Evolutionary conservation across 2,888 invertebrate species (phyloP).

Genomic region (Drosophila atripex): DNA sequence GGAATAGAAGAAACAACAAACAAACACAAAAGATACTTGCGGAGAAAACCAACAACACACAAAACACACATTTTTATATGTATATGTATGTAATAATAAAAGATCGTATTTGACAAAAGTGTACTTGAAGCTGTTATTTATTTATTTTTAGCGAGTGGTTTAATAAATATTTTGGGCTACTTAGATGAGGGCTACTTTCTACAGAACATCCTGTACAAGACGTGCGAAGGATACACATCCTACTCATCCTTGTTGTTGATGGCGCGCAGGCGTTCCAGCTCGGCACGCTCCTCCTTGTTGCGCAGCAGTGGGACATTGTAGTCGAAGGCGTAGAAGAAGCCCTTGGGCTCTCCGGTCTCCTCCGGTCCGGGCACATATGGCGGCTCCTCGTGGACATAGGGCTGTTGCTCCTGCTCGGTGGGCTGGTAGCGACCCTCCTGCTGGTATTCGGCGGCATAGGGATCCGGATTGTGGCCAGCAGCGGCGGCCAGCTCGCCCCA

Average conservation of each 20-base stretch:
- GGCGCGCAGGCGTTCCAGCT: conserved; percentile 79
- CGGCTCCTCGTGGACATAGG: conserved; percentile 81
- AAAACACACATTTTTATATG: conserved; percentile 69
- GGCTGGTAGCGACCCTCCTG: conserved; percentile 78
- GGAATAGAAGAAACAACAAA: conserved; percentile 11
- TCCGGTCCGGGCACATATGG: conserved; percentile 83
- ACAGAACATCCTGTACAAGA: conserved; percentile 32
- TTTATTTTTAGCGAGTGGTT: conserved; percentile 41
- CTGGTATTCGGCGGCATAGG: conserved; percentile 82
- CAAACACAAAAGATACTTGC: background rate
- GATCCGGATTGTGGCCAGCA: conserved; percentile 84
- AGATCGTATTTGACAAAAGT: conserved; percentile 64
- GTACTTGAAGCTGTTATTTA: conserved; percentile 38
- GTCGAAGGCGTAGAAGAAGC: conserved; percentile 89
- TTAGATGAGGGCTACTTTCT: conserved; percentile 35
- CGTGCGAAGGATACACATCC: conserved; percentile 1
- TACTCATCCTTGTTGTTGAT: conserved; percentile 79
- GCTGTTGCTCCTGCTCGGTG: conserved; percentile 73
- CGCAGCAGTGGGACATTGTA: conserved; percentile 86
- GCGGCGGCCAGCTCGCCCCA: conserved; percentile 88
- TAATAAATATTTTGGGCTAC: conserved; percentile 47
- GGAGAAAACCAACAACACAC: conserved; percentile 4
- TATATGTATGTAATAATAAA: conserved; percentile 62
- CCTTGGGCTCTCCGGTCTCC: conserved; percentile 87
- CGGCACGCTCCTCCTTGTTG: conserved; percentile 82